Evolutionary conservation across 2,888 invertebrate genomes (phyloP).

Genomic region (Pseudeuparius sepicola): DNA sequence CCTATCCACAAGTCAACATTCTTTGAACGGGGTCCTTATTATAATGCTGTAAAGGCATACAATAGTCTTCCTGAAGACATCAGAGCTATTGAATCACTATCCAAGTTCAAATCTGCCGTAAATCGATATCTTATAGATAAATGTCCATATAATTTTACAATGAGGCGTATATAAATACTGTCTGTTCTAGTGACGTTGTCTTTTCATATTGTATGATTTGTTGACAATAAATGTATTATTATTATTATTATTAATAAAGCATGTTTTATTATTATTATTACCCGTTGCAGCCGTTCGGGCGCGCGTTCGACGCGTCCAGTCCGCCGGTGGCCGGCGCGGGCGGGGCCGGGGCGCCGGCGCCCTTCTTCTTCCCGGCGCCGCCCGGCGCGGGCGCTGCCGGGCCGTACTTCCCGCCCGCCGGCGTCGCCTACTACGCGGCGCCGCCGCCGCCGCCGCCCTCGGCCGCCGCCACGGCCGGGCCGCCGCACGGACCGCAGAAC

Average conservation of each 20-base stretch:
- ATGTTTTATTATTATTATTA: too few relatives aligned
- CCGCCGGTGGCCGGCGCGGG: slow-evolving; percentile 44
- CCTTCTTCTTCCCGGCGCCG: slow-evolving; percentile 38
- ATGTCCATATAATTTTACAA: too few relatives aligned
- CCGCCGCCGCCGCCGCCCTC: slow-evolving; percentile 30
- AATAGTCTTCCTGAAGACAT: too few relatives aligned
- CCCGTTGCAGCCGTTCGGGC: slow-evolving; percentile 43
- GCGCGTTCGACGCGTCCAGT: slow-evolving; percentile 45
- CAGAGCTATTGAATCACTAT: too few relatives aligned
- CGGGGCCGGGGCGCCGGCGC: slow-evolving; percentile 36
- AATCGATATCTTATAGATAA: too few relatives aligned
- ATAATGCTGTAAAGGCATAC: too few relatives aligned
- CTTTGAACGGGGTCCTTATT: too few relatives aligned
- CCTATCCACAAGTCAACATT: too few relatives aligned
- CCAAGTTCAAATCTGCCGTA: too few relatives aligned
- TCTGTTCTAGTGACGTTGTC: too few relatives aligned
- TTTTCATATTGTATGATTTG: neutral
- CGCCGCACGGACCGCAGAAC: slow-evolving; percentile 16
- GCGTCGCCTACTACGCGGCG: slow-evolving; percentile 35
- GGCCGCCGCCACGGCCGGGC: slow-evolving; percentile 16
- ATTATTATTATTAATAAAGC: neutral
- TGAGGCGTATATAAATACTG: too few relatives aligned
- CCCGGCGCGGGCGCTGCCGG: slow-evolving; percentile 36
- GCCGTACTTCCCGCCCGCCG: slow-evolving; percentile 37
- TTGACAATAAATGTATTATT: too few relatives aligned